Evolutionary conservation across 2,797 vertebrate species (phyloP).

Genomic region (Coregonus ussuriensis): DNA sequence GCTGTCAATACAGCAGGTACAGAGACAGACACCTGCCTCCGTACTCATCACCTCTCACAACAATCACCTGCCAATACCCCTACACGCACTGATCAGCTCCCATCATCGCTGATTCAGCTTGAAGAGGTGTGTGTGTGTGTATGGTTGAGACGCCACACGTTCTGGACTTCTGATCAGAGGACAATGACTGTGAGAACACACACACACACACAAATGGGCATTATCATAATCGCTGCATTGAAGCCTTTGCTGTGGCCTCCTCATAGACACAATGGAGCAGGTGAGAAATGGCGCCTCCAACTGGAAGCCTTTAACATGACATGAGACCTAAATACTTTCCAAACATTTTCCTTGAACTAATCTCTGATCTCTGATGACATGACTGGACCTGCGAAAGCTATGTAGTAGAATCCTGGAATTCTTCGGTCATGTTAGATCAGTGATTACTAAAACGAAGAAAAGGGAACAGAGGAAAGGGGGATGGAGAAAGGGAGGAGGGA

Average conservation of each 20-base stretch:
- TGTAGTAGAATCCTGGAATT: not conserved
- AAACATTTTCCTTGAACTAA: not conserved
- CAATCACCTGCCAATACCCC: conserved; percentile 76
- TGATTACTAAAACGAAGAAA: not conserved
- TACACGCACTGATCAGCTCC: conserved; percentile 55
- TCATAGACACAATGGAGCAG: conserved; percentile 31
- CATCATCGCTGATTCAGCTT: conserved; percentile 34
- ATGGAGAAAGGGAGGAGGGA: not conserved
- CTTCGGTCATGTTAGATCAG: not conserved
- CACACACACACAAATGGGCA: conserved; percentile 7
- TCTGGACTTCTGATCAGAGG: conserved; percentile 29
- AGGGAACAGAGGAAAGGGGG: not conserved
- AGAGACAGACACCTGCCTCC: conserved; percentile 60
- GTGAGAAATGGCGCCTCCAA: conserved; percentile 65
- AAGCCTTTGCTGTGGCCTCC: conserved; percentile 16
- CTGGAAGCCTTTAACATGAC: conserved; percentile 65
- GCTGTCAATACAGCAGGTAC: conserved; percentile 72
- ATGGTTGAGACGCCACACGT: conserved; percentile 8
- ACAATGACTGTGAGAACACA: conserved; percentile 9
- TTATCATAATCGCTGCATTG: not conserved
- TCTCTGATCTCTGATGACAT: not conserved
- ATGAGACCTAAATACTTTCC: conserved; percentile 32
- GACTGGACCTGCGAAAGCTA: not conserved
- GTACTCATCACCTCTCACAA: conserved; percentile 43
- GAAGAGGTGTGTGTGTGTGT: conserved; percentile 6